A percentile compares a stretch with the other conserved stretches of the same genome.
These are phyloP conservation scores for Musca domestica DNA, from an alignment of 1,140 invertebrate species.

Conservation along the genomic window DNA sequence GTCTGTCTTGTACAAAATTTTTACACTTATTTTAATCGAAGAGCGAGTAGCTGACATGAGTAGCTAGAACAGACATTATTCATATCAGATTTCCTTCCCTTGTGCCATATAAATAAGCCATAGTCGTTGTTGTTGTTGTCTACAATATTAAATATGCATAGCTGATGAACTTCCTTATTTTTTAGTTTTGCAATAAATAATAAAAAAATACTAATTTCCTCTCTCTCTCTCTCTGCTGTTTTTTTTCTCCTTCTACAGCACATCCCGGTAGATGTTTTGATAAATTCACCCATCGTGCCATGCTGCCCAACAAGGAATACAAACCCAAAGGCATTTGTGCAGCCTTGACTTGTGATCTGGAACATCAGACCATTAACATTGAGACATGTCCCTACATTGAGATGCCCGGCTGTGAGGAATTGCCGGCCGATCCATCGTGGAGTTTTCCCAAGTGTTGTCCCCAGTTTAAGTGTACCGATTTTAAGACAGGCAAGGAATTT, in stretches of 20 bases:
- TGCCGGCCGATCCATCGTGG: slow-evolving; percentile 47
- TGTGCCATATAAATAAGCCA: no score
- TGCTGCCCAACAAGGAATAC: slow-evolving; percentile 51
- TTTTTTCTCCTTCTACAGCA: slow-evolving; percentile 32
- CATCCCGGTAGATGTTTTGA: slow-evolving; percentile 51
- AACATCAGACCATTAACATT: slow-evolving; percentile 47
- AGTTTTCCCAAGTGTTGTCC: slow-evolving; percentile 51
- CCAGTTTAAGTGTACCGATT: slow-evolving; percentile 50
- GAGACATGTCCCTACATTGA: slow-evolving; percentile 51
- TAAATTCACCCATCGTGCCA: slow-evolving; percentile 46
- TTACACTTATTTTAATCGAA: no score
- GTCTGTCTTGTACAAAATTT: no score
- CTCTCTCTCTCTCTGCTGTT: slow-evolving; percentile 29
- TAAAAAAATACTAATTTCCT: slow-evolving; percentile 40
- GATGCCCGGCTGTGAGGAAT: slow-evolving; percentile 51
- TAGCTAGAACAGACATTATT: no score
- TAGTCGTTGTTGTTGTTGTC: no score
- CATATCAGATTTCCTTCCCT: no score
- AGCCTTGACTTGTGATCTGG: slow-evolving; percentile 50
- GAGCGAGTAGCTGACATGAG: no score
- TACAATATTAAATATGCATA: no score
- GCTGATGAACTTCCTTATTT: no score
- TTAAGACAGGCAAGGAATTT: slow-evolving; percentile 52
- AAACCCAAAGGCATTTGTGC: slow-evolving; percentile 52
- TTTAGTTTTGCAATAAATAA: no score